Conservation (phyloP, 2,113 vertebrate genomes). For the Octodon degus region DNA sequence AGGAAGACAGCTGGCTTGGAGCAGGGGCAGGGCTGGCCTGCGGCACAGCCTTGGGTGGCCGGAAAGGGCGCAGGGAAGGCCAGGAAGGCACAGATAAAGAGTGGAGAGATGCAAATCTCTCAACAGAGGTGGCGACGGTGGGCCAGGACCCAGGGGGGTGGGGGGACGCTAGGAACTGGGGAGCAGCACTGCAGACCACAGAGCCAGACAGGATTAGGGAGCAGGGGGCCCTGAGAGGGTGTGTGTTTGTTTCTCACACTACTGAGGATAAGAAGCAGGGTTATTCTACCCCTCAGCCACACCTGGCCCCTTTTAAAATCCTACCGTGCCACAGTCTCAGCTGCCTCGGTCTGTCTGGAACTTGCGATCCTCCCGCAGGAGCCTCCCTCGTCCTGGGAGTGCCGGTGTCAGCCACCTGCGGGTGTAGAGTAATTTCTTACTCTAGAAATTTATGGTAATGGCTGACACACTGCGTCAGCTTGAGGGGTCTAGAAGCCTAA, state of each 20-base stretch:
- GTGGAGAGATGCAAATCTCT: neutral
- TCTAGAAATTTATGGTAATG: neutral
- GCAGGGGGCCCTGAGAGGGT: neutral
- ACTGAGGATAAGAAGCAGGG: neutral
- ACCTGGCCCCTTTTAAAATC: neutral
- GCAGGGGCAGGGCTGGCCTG: neutral
- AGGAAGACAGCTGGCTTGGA: neutral
- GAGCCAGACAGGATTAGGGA: neutral
- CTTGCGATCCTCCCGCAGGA: neutral
- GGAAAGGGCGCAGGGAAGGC: neutral
- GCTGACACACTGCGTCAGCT: neutral
- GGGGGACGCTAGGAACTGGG: neutral
- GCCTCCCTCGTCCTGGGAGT: neutral
- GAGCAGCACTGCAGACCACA: neutral
- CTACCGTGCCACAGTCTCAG: neutral
- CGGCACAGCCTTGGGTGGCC: neutral
- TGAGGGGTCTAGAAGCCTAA: neutral
- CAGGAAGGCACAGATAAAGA: neutral
- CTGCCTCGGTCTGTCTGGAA: neutral
- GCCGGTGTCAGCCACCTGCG: neutral
- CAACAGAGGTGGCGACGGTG: neutral
- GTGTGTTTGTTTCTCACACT: neutral
- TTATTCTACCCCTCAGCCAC: neutral
- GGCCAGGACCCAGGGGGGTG: neutral
- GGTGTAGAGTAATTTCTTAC: slow-evolving; percentile 8